phyloP scores from a whole-genome alignment of 2,113 vertebrate genomes.

The Promerops cafer region DNA sequence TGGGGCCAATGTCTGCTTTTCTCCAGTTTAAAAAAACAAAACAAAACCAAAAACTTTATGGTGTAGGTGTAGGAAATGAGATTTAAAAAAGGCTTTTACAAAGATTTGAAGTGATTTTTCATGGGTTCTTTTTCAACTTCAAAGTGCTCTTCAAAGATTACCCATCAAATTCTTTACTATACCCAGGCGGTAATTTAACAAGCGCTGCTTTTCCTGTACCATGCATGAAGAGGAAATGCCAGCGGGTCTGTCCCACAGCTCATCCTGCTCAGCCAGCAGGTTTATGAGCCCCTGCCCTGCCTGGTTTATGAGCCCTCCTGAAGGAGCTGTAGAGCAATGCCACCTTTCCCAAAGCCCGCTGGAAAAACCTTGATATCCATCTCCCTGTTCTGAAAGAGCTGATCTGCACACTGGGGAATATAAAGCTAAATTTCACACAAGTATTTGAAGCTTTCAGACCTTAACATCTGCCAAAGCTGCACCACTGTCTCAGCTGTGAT shows the following conservation, averaged over 20 bases:
- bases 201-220: neutral
- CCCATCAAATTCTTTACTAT: neutral
- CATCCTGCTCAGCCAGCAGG: fast-evolving
- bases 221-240: neutral
- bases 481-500: neutral
- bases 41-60: neutral
- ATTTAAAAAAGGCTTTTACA: neutral
- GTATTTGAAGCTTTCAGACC: neutral
- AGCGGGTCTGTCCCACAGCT: neutral
- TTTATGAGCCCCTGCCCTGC: neutral
- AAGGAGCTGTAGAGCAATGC: neutral
- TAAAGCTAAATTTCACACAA: neutral
- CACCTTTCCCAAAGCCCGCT: fast-evolving
- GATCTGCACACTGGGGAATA: neutral
- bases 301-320: neutral
- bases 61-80: neutral
- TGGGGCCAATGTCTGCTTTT: neutral
- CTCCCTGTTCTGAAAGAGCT: neutral
- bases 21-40: neutral
- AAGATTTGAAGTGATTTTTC: neutral
- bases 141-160: neutral
- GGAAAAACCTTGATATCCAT: neutral
- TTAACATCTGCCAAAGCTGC: neutral
- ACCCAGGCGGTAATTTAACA: neutral
- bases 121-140: neutral